phyloP scores from a whole-genome alignment of 2,888 invertebrate genomes.

The Scaptomyza cyrtandrae region DNA sequence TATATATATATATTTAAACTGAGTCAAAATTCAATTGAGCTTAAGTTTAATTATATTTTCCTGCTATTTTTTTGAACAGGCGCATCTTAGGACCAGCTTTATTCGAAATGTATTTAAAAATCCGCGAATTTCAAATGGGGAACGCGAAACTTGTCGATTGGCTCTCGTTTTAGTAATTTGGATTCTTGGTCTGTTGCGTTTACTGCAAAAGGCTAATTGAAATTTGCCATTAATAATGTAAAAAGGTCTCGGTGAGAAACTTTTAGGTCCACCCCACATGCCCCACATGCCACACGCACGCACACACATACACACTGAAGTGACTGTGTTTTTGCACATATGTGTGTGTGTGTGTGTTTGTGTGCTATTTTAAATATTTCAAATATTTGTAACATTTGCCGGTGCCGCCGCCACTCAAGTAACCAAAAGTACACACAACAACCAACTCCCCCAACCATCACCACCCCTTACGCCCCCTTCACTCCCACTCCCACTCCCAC shows the following conservation, averaged over 20 bases:
- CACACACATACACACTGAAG: constrained; percentile 11
- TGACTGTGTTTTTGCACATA: constrained; percentile 4
- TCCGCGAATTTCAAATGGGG: too few relatives aligned
- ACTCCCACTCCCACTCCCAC: too few relatives aligned
- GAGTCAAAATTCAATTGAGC: too few relatives aligned
- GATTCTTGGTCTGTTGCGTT: constrained; percentile 68
- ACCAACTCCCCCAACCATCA: constrained; percentile 9
- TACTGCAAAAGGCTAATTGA: constrained; percentile 78
- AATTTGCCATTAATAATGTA: constrained; percentile 79
- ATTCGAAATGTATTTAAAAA: too few relatives aligned
- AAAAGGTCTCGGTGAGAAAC: constrained; percentile 77
- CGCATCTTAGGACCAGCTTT: too few relatives aligned
- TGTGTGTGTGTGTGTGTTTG: too few relatives aligned
- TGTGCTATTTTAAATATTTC: constrained; percentile 78
- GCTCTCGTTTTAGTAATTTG: constrained; percentile 61
- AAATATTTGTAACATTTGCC: constrained; percentile 79
- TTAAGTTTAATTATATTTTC: too few relatives aligned
- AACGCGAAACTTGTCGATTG: not conserved
- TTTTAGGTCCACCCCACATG: constrained; percentile 68
- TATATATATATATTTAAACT: too few relatives aligned
- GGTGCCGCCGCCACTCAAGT: constrained; percentile 64
- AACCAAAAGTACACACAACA: constrained; percentile 57
- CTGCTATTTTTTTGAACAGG: too few relatives aligned
- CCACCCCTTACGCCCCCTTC: too few relatives aligned
- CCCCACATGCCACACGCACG: constrained; percentile 34